A percentile compares a stretch with the other conserved stretches of the same genome.
Evolutionary conservation across 2,888 invertebrate species (phyloP).

Genomic region (Sericinus montela): DNA sequence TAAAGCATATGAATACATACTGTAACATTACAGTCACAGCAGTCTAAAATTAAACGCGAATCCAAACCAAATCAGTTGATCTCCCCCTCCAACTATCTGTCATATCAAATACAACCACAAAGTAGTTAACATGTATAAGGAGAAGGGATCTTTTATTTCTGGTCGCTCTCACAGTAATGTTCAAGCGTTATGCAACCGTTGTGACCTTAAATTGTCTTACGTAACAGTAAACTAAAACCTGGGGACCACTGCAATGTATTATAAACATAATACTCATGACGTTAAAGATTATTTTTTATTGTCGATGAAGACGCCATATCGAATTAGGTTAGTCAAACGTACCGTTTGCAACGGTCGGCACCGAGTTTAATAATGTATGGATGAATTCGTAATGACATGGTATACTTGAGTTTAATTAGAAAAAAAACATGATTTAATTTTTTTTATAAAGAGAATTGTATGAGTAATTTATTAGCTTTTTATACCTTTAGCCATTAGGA

Average conservation of each 20-base stretch:
- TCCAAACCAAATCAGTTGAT: constrained; percentile 1
- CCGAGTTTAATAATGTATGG: constrained; percentile 14
- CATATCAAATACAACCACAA: neutral
- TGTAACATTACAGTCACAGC: constrained; percentile 9
- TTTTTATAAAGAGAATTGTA: too few species aligned
- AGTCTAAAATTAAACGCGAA: constrained; percentile 15
- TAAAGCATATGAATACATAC: constrained; percentile 1
- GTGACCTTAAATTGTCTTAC: constrained; percentile 69
- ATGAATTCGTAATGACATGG: constrained; percentile 18
- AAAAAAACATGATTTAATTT: neutral
- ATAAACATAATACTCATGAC: constrained; percentile 17
- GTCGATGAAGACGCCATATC: constrained; percentile 21
- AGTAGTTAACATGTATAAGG: neutral
- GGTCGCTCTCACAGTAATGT: constrained; percentile 43
- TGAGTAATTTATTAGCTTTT: too few species aligned
- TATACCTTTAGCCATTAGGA: too few species aligned
- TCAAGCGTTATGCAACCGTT: constrained; percentile 56
- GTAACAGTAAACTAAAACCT: constrained; percentile 59
- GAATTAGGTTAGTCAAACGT: constrained; percentile 57
- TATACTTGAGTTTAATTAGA: constrained; percentile 5
- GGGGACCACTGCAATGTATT: constrained; percentile 21
- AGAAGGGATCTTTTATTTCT: constrained; percentile 22
- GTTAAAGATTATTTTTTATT: constrained; percentile 27
- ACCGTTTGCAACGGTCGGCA: constrained; percentile 32
- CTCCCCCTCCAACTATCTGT: neutral